These are phyloP conservation scores for Neotoxoptera formosana DNA, from an alignment of 1,140 invertebrate species.

Conservation along the genomic window DNA sequence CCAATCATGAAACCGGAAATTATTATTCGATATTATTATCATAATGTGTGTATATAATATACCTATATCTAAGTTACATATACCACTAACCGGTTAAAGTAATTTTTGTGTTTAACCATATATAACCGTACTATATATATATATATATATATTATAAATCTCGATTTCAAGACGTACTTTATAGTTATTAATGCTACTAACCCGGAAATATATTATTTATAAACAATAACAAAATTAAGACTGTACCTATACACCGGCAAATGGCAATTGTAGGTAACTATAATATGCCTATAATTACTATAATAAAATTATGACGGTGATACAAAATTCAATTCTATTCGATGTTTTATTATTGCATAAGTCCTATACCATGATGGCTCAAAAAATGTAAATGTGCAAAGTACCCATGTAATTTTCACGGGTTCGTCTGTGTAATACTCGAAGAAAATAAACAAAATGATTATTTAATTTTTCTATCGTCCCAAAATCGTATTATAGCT, in stretches of 20 bases:
- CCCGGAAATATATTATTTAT: constrained; percentile 15
- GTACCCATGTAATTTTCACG: too few relatives aligned
- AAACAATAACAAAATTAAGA: constrained; percentile 7
- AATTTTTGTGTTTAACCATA: not conserved
- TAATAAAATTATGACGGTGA: not conserved
- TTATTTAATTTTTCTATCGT: too few relatives aligned
- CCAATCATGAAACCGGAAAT: not conserved
- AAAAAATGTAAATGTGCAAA: too few relatives aligned
- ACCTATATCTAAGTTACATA: not conserved
- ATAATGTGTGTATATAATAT: not conserved
- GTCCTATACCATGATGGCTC: too few relatives aligned
- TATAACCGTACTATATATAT: not conserved
- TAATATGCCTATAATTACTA: not conserved
- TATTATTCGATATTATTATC: not conserved
- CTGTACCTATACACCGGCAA: not conserved
- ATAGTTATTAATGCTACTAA: not conserved
- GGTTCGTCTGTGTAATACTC: too few relatives aligned
- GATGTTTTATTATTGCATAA: not conserved
- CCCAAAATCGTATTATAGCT: too few relatives aligned
- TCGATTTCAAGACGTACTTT: not conserved
- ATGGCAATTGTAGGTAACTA: not conserved
- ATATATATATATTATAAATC: too few relatives aligned
- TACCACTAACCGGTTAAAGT: not conserved
- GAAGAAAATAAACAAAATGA: too few relatives aligned
- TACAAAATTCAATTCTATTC: not conserved